phyloP scores from a whole-genome alignment of 2,797 vertebrate species.

The Anas acuta region DNA sequence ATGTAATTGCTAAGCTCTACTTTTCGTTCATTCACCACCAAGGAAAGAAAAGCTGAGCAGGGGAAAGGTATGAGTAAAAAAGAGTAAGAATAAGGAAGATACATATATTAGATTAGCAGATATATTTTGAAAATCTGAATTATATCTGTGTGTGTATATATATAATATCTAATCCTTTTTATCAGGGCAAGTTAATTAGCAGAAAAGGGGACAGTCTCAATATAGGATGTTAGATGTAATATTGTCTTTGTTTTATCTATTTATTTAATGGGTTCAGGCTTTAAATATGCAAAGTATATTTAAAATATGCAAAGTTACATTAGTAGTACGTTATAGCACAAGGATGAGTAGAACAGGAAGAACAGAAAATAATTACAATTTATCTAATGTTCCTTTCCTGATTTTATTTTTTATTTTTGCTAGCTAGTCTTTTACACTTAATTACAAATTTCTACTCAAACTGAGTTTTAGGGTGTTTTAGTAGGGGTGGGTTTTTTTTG shows the following conservation, averaged over 20 bases:
- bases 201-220: neutral
- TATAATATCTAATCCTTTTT: neutral
- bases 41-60: neutral
- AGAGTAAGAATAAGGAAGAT: neutral
- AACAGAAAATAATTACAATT: neutral
- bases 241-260: neutral
- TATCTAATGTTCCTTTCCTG: neutral
- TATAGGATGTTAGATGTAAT: neutral
- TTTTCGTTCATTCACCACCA: neutral
- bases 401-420: rapidly evolving
- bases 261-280: neutral
- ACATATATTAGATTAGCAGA: neutral
- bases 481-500: too few relatives aligned
- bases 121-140: neutral
- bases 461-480: neutral
- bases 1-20: neutral
- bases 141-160: neutral
- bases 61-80: neutral
- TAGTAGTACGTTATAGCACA: neutral
- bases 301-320: neutral
- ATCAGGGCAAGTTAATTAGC: neutral
- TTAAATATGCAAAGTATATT: too few relatives aligned
- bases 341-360: neutral
- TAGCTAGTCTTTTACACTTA: neutral
- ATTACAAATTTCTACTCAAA: neutral